Base-by-base conservation (phyloP, 2,113 vertebrate genomes). In the Pelecanus crispus region DNA sequence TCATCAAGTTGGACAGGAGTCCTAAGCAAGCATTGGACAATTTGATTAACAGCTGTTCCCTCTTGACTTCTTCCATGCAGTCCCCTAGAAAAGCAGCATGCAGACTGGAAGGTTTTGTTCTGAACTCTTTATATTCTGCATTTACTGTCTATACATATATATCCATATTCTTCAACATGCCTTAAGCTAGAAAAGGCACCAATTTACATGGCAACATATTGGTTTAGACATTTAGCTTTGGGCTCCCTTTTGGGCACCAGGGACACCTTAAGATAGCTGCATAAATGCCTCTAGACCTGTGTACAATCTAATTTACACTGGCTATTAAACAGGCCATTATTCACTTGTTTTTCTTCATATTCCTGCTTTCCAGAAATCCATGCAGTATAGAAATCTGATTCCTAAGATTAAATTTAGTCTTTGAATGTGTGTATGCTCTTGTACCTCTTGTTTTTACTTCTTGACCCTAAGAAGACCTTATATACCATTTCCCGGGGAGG, bases 131-230 rank as follows among this genome's bases (percentile, higher is more conserved):
- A 8, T 67, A 17, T 62, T 32, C 32, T 84, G 36, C 34, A 15
- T 8, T 20, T 49, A 42, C 10, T 36, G 13, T 52, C 55, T 71
- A 10, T 38, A 32, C 13, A 70, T 36, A 26, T n/a, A 32, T 3
- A 16, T 36, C 28, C 14, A 3, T 36, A 5, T 47, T 45, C 31
- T 74, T 61, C 2, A 2, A 16, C 3, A 3, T 0, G 2, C 24
- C 56, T 86, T 22, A 17, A 61, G 40, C 78, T 72, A 52, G 36
- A 49, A 74, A 75, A 80, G 25, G 34, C 71, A n/a, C 29, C 4
- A 12, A 49, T 92, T 82, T 79, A 49, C 31, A 21, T 29, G 49
- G 36, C 34, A 75, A 4, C 8, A 2, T 25, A 28, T 10, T 86
- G 58, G 26, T 85, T 70, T 42, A 71, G 58, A 71, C 0, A 1